A percentile compares a stretch with the other conserved stretches of the same genome.
These are phyloP conservation scores for Anas platyrhynchos DNA, from an alignment of 2,113 vertebrate genomes.

Conservation along the genomic window DNA sequence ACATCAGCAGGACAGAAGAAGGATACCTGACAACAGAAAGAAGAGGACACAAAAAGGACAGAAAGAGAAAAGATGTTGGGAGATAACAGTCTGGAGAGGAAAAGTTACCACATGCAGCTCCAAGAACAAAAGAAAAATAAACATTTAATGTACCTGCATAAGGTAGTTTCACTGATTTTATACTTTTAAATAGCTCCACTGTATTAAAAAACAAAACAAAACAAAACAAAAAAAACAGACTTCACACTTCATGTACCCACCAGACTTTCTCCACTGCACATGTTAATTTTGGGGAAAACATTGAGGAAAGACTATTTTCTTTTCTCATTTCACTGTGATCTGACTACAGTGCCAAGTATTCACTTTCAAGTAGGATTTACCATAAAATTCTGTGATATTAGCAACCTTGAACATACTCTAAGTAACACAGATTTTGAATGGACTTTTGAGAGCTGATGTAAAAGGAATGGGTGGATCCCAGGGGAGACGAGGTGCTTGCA, in stretches of 20 bases:
- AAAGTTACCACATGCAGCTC: not conserved
- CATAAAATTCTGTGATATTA: not conserved
- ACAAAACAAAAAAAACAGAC: not conserved
- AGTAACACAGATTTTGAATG: slow-evolving; percentile 24
- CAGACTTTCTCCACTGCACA: not conserved
- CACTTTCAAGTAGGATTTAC: not conserved
- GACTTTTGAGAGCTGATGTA: not conserved
- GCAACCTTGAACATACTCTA: not conserved
- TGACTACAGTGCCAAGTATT: not conserved
- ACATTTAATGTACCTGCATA: not conserved
- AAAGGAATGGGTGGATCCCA: not conserved
- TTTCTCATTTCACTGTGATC: not conserved
- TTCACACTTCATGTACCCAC: not conserved
- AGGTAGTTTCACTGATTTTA: not conserved
- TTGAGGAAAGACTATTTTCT: not conserved
- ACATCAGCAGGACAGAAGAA: not conserved
- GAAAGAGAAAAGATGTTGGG: not conserved
- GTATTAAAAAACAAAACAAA: not conserved
- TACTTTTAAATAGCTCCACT: not conserved
- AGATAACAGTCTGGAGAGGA: not conserved
- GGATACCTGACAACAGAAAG: not conserved
- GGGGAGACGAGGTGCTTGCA: not conserved
- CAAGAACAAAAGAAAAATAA: not conserved
- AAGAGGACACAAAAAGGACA: not conserved
- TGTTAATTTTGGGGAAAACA: not conserved